Conservation (phyloP, 2,888 invertebrate genomes). For the Serrognathus titanus region DNA sequence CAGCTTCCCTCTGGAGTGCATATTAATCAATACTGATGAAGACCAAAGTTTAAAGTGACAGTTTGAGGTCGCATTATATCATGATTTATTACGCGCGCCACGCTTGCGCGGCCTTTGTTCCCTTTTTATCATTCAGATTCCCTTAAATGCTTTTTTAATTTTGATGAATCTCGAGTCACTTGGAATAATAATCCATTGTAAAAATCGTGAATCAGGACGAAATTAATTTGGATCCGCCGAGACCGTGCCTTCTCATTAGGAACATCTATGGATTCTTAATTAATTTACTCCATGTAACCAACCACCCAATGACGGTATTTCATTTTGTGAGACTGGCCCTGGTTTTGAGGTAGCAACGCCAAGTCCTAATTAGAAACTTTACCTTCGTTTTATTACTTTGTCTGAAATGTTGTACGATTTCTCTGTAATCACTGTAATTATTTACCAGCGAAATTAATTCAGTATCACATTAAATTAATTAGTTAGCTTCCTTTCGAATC, state of each 20-base stretch:
- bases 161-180: slow-evolving; percentile 2
- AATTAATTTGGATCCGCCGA: no score
- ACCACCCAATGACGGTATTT: background rate
- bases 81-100: slow-evolving; percentile 29
- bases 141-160: slow-evolving; percentile 9
- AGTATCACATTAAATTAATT: no score
- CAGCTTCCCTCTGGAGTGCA: slow-evolving; percentile 34
- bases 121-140: slow-evolving; percentile 23
- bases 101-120: slow-evolving; percentile 15
- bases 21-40: slow-evolving; percentile 42
- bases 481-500: no score
- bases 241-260: no score
- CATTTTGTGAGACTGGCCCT: background rate
- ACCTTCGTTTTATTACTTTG: background rate
- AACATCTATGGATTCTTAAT: slow-evolving; percentile 1
- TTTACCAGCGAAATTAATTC: no score
- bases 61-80: slow-evolving; percentile 32
- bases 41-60: slow-evolving; percentile 33
- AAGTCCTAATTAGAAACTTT: background rate
- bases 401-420: background rate
- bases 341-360: background rate
- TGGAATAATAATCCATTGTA: no score
- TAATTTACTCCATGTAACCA: background rate
- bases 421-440: background rate
- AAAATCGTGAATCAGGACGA: no score